Evolutionary conservation across 2,113 vertebrate genomes (phyloP), one percentile per base, ranked within the genome.

Genomic region (Rhipidura dahli): DNA sequence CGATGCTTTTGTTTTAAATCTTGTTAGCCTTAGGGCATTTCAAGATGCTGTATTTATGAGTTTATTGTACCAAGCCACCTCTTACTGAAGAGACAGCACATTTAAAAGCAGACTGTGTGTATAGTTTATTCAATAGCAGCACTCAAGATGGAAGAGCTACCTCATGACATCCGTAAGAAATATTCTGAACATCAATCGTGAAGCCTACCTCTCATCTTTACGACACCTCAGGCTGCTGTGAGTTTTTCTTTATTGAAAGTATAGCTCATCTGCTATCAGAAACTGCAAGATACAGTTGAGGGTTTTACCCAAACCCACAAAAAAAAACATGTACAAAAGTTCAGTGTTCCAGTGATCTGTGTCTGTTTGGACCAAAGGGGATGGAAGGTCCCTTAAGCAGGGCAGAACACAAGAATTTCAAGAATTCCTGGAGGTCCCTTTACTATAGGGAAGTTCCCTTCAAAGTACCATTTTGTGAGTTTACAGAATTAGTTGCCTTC

Each of bases 121-220:
- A 77, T 4, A 27, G 47, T 68, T 77, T 93, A 42, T 59, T 87
- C 80, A 92, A 94, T 1, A 78, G 22, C 19, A 73, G 28, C n/a
- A 72, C 59, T 60, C 22, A 84, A 87, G 53, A 69, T 11, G 21
- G 49, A 30, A 88, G 17, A 87, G 81, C 60, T 68, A 83, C 27
- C 17, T 39, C 42, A 26, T 66, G 49, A 94, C 60, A 90, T 75
- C 49, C 1, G 0, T 24, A 89, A 93, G 79, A 92, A 73, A 61
- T 89, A 75, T 20, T 81, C 31, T 64, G 35, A 83, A 77, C 49
- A 40, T 86, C 64, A 64, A n/a, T 42, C 65, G 68, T 8, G 26
- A 87, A 92, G 76, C 26, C 21, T 75, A n/a, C 54, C 47, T 81
- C 86, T 96, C 76, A 88, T 64, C 76, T 95, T 94, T 75, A 83